These are phyloP conservation scores for Bedellia somnulentella DNA, from an alignment of 2,888 invertebrate genomes.

Conservation along the genomic window DNA sequence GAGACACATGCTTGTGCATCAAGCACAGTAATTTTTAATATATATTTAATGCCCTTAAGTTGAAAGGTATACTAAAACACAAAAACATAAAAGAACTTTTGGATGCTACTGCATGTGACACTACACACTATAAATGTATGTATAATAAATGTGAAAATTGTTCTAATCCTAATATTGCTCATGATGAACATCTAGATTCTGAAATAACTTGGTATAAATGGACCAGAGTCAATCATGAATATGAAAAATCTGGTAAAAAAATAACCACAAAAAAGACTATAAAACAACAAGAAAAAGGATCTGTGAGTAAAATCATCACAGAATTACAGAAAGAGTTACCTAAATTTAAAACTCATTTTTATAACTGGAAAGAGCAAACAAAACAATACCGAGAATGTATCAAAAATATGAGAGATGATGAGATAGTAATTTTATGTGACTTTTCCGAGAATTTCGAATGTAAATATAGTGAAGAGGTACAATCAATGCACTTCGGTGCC, in stretches of 20 bases:
- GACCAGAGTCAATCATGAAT: too few species aligned
- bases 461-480: not conserved
- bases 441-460: not conserved
- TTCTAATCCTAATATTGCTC: too few species aligned
- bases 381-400: not conserved
- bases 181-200: too few species aligned
- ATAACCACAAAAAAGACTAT: not conserved
- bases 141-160: too few species aligned
- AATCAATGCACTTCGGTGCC: not conserved
- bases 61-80: slow-evolving; percentile 6
- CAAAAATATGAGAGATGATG: not conserved
- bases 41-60: slow-evolving; percentile 7
- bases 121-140: too few species aligned
- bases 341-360: not conserved
- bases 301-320: not conserved
- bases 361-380: not conserved
- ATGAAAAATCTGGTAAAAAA: not conserved
- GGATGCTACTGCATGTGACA: not conserved
- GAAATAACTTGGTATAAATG: too few species aligned
- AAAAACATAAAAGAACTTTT: slow-evolving; percentile 7
- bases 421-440: not conserved
- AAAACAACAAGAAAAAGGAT: not conserved
- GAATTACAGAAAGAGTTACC: not conserved
- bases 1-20: slow-evolving; percentile 10
- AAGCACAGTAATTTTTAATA: slow-evolving; percentile 7